phyloP scores from a whole-genome alignment of 2,797 vertebrate genomes.

The Eulemur mongoz region DNA sequence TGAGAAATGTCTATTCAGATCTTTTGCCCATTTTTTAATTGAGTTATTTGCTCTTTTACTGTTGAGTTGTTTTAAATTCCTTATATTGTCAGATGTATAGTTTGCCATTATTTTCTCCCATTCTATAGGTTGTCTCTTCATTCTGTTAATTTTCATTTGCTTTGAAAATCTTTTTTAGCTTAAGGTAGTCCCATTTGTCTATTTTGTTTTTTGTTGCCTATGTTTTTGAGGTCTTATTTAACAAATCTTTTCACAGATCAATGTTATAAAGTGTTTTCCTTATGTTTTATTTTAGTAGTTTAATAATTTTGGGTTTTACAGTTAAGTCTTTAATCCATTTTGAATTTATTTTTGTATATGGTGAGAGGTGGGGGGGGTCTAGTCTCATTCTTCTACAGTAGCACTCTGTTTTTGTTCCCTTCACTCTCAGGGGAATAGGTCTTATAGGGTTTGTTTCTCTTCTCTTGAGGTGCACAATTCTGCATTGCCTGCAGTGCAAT shows the following conservation, averaged over 20 bases:
- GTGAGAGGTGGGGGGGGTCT: not conserved
- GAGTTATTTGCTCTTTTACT: not conserved
- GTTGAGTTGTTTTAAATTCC: not conserved
- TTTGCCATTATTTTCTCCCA: not conserved
- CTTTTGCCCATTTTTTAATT: not conserved
- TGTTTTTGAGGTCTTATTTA: not conserved
- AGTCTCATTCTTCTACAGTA: not conserved
- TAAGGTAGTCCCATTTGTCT: not conserved
- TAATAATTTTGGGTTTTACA: not conserved
- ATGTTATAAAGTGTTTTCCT: not conserved
- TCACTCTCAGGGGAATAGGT: not conserved
- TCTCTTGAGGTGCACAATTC: not conserved
- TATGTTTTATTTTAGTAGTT: not conserved
- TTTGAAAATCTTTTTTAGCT: not conserved
- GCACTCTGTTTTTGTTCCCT: not conserved
- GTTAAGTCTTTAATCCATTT: not conserved
- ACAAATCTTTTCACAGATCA: not conserved
- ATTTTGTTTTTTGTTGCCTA: not conserved
- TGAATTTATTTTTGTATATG: not conserved
- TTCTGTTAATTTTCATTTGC: not conserved
- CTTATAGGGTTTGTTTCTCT: not conserved
- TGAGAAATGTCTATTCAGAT: not conserved
- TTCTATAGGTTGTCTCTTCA: not conserved
- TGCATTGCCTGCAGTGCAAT: not conserved
- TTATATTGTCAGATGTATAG: not conserved